A percentile compares a stretch with the other conserved stretches of the same genome.
These are phyloP conservation scores for Torymus auratus DNA, from an alignment of 2,888 invertebrate genomes.

Conservation along the genomic window DNA sequence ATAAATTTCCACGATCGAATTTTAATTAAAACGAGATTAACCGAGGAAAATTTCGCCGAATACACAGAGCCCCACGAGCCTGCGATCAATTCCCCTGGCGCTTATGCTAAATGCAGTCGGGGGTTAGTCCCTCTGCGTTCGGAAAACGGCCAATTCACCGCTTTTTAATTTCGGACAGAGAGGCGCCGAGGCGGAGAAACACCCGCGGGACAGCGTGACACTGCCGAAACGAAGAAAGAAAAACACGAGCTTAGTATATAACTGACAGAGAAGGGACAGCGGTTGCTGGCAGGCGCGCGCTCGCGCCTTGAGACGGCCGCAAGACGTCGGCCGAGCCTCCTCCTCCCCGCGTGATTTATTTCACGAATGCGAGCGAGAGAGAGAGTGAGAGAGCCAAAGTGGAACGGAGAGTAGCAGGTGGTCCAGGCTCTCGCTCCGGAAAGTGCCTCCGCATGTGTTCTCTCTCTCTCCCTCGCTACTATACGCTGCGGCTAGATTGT, in stretches of 20 bases:
- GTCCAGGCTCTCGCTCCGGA: background rate
- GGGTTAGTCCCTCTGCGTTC: no score
- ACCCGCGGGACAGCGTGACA: slow-evolving; percentile 6
- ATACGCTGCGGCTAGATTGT: slow-evolving; percentile 23
- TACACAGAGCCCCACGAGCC: no score
- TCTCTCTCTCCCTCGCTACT: no score
- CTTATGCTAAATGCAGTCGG: no score
- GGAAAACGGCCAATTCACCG: slow-evolving; percentile 31
- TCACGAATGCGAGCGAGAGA: slow-evolving; percentile 17
- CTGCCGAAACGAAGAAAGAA: slow-evolving; percentile 7
- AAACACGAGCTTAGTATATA: background rate
- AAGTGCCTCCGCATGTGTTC: background rate
- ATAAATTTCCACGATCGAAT: no score
- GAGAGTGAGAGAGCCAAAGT: slow-evolving; percentile 9
- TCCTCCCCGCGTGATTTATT: slow-evolving; percentile 47
- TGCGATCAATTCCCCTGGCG: no score
- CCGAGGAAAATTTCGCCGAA: no score
- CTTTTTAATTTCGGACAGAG: slow-evolving; percentile 32
- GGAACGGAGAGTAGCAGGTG: slow-evolving; percentile 39
- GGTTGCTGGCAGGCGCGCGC: background rate
- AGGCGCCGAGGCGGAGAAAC: background rate
- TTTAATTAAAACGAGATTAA: no score
- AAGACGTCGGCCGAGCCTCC: slow-evolving; percentile 28
- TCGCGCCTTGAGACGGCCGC: background rate
- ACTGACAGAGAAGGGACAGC: background rate